A percentile compares a stretch with the other conserved stretches of the same genome.
phyloP scores from a whole-genome alignment of 2,888 invertebrate species.

The Caenorhabditis panamensis region DNA sequence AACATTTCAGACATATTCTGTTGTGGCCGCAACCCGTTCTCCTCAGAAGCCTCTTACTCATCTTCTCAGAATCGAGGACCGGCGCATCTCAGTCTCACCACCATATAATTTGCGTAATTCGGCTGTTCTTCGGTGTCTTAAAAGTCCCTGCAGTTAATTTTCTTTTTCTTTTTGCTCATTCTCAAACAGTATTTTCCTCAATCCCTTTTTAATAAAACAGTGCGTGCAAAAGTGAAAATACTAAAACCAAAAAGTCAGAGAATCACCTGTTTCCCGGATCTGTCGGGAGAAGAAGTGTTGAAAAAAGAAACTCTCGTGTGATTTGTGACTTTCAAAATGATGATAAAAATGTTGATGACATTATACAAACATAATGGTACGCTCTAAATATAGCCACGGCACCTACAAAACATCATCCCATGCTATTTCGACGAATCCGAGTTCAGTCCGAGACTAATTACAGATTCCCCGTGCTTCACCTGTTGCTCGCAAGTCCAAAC shows the following conservation, averaged over 20 bases:
- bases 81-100: background rate
- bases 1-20: conserved; percentile 2
- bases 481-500: background rate
- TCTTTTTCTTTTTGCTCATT: too few species aligned
- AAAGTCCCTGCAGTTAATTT: too few species aligned
- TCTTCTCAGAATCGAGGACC: background rate
- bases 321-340: too few species aligned
- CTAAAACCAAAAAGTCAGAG: background rate
- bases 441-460: background rate
- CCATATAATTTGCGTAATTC: background rate
- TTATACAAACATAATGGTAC: too few species aligned
- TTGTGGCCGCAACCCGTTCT: background rate
- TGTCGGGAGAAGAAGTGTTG: too few species aligned
- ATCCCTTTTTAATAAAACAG: background rate
- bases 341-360: too few species aligned
- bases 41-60: background rate
- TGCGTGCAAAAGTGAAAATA: background rate
- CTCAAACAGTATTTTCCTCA: background rate
- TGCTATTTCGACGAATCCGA: background rate
- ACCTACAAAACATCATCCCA: background rate
- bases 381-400: too few species aligned
- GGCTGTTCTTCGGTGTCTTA: background rate
- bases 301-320: too few species aligned
- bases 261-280: too few species aligned
- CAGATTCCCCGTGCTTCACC: background rate